Evolutionary conservation across 2,797 vertebrate genomes (phyloP).

Genomic region (Geotrypetes seraphini): DNA sequence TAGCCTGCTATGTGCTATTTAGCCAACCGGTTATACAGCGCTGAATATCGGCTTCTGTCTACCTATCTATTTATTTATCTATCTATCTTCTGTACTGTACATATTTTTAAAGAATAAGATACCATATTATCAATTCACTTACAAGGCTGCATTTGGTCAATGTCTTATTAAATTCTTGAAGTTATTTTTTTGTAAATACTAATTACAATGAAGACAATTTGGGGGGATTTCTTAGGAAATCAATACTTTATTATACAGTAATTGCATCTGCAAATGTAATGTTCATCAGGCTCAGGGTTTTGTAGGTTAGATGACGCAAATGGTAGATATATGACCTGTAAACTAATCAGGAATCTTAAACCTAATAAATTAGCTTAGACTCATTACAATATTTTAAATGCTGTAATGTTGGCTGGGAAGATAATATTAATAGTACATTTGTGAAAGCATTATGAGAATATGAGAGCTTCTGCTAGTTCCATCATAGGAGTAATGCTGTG

Average conservation of each 20-base stretch:
- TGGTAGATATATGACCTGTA: conserved; percentile 39
- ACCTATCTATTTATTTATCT: no score
- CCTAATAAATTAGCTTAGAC: conserved; percentile 27
- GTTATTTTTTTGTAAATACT: conserved; percentile 48
- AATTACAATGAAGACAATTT: conserved; percentile 51
- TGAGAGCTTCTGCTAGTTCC: no score
- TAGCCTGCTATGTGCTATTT: no score
- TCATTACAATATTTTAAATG: conserved; percentile 35
- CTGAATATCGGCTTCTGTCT: no score
- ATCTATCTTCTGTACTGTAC: no score
- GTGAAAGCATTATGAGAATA: no score
- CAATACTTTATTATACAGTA: conserved; percentile 65
- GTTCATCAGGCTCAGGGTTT: conserved; percentile 37
- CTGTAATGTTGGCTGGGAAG: no score
- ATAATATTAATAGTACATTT: no score
- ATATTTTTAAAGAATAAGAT: conserved; percentile 2
- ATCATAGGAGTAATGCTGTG: no score
- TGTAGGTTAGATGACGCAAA: conserved; percentile 40
- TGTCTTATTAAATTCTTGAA: conserved; percentile 30
- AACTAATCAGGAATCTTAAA: conserved; percentile 39
- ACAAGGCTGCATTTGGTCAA: conserved; percentile 39
- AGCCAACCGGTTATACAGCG: no score
- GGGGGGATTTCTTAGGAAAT: conserved; percentile 50
- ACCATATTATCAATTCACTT: conserved; percentile 32
- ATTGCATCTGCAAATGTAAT: conserved; percentile 55